Conservation (phyloP, 2,113 vertebrate species). For the Oncorhynchus tshawytscha region DNA sequence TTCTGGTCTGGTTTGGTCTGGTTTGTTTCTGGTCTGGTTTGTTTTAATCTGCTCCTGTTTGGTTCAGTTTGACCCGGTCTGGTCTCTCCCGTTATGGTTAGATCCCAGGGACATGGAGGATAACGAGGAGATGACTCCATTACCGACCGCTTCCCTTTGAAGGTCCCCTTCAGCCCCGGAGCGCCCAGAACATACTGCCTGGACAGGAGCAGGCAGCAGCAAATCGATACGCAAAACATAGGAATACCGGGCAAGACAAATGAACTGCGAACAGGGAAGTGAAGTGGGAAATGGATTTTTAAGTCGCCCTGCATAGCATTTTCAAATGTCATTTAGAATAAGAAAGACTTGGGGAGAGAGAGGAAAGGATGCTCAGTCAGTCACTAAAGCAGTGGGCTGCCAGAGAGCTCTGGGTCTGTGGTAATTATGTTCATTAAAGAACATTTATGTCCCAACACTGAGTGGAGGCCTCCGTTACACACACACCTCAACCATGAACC, state of each 20-base stretch:
- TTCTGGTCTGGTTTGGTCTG: background rate
- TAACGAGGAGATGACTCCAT: constrained; percentile 48
- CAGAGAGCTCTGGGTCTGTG: constrained; percentile 33
- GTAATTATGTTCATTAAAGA: constrained; percentile 38
- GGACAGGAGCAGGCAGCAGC: constrained; percentile 42
- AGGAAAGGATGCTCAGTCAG: constrained; percentile 20
- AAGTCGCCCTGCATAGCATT: constrained; percentile 58
- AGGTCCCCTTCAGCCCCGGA: constrained; percentile 37
- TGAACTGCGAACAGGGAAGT: constrained; percentile 50
- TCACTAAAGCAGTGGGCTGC: background rate
- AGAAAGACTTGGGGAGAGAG: constrained; percentile 1
- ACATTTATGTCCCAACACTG: constrained; percentile 13
- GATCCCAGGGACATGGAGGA: background rate
- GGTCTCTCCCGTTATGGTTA: background rate
- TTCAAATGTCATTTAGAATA: constrained; percentile 63
- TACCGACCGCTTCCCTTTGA: constrained; percentile 36
- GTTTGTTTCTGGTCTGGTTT: background rate
- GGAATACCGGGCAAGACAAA: constrained; percentile 63
- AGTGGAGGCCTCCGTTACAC: background rate
- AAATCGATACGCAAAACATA: constrained; percentile 66
- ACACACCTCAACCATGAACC: background rate
- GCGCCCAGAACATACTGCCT: constrained; percentile 12
- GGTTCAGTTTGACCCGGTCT: background rate
- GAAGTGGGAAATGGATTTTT: constrained; percentile 68
- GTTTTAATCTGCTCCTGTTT: background rate